Percentiles rank a stretch among this genome's conserved stretches.
Conservation (phyloP, 2,113 vertebrate species). For the Toxotes jaculatrix region DNA sequence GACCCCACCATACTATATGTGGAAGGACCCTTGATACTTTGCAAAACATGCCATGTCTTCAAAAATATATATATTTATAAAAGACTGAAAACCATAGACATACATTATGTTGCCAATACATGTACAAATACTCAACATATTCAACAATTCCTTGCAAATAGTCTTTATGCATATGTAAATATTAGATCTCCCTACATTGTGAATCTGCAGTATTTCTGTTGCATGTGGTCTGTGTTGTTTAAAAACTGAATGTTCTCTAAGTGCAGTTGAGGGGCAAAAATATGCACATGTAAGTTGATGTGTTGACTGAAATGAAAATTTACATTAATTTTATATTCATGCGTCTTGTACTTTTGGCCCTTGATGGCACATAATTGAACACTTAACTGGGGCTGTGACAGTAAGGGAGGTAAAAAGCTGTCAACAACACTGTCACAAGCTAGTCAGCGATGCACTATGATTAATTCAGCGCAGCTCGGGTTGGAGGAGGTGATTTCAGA, state of each 20-base stretch:
- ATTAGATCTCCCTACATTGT: not conserved
- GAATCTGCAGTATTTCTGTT: not conserved
- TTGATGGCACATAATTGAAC: constrained; percentile 13
- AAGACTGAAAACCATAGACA: not conserved
- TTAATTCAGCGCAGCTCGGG: not conserved
- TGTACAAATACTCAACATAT: not conserved
- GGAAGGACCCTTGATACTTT: too few species aligned
- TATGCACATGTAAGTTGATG: too few species aligned
- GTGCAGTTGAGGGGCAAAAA: too few species aligned
- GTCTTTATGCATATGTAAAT: not conserved
- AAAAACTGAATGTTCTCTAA: too few species aligned
- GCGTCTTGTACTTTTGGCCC: not conserved
- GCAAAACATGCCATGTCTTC: too few species aligned
- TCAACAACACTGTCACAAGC: not conserved
- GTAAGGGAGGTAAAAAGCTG: not conserved
- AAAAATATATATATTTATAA: too few species aligned
- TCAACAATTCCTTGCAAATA: not conserved
- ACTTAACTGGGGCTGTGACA: not conserved
- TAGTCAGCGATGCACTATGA: not conserved
- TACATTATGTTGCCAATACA: not conserved
- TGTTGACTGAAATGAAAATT: not conserved
- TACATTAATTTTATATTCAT: not conserved
- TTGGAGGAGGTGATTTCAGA: not conserved
- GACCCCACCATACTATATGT: too few species aligned
- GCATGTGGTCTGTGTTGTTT: not conserved